Evolutionary conservation across 2,888 invertebrate genomes (phyloP).

Genomic region (Eupsilia transversa): DNA sequence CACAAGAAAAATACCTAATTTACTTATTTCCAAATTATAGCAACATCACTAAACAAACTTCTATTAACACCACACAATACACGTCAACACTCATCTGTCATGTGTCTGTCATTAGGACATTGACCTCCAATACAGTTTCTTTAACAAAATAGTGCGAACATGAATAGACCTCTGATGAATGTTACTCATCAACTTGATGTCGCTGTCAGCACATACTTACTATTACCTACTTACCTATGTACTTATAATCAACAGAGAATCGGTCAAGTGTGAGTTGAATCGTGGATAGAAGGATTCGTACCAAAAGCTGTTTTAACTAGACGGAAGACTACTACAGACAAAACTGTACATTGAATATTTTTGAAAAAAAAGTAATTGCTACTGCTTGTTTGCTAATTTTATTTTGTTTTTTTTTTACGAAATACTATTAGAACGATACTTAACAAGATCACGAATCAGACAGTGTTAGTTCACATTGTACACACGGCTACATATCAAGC

Average conservation of each 20-base stretch:
- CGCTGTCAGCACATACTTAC: slow-evolving; percentile 35
- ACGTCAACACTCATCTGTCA: slow-evolving; percentile 32
- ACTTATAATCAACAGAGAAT: slow-evolving; percentile 34
- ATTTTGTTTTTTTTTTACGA: no score
- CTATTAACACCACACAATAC: slow-evolving; percentile 9
- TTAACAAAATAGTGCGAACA: slow-evolving; percentile 38
- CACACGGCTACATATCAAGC: no score
- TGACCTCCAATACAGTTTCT: slow-evolving; percentile 49
- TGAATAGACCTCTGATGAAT: slow-evolving; percentile 63
- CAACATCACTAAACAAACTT: background rate
- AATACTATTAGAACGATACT: no score
- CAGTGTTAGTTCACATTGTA: no score
- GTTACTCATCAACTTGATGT: slow-evolving; percentile 54
- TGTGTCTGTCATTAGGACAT: slow-evolving; percentile 39
- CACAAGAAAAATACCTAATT: background rate
- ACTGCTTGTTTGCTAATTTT: no score
- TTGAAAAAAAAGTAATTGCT: no score
- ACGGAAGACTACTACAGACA: no score
- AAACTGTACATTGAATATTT: no score
- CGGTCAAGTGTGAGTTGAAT: slow-evolving; percentile 19
- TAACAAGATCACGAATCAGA: no score
- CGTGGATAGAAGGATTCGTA: background rate
- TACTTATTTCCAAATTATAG: background rate
- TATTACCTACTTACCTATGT: slow-evolving; percentile 33
- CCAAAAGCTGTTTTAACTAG: background rate